Conservation (phyloP, 2,113 vertebrate genomes). For the Camelus dromedarius region DNA sequence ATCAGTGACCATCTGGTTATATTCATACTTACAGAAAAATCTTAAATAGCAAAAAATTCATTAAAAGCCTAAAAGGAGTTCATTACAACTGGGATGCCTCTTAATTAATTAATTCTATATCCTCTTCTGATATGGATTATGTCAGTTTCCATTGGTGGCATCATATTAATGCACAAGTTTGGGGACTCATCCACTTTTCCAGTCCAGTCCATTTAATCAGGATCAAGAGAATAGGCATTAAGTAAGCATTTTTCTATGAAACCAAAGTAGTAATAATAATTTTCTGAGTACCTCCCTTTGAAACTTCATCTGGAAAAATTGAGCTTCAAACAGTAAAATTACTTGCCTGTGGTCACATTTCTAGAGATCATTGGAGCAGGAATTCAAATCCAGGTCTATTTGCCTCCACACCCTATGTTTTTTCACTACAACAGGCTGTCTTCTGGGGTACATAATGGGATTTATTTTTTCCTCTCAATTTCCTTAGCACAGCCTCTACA, state of each 20-base stretch:
- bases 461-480: neutral
- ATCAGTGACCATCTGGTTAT: slow-evolving; percentile 64
- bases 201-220: neutral
- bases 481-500: neutral
- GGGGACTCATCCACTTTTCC: neutral
- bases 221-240: neutral
- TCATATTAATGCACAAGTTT: neutral
- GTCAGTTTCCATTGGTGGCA: neutral
- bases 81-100: neutral
- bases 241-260: neutral
- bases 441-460: neutral
- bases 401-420: neutral
- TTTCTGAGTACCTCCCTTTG: neutral
- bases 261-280: neutral
- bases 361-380: neutral
- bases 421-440: neutral
- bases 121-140: neutral
- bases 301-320: neutral
- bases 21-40: slow-evolving; percentile 44
- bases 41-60: slow-evolving; percentile 70
- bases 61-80: slow-evolving; percentile 56
- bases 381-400: neutral
- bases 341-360: neutral
- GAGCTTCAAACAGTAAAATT: neutral
- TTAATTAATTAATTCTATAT: slow-evolving; percentile 19